Percentiles rank a stretch among this genome's conserved stretches.
These are phyloP conservation scores for Agonum fuliginosum DNA, from an alignment of 2,888 invertebrate species.

Conservation along the genomic window DNA sequence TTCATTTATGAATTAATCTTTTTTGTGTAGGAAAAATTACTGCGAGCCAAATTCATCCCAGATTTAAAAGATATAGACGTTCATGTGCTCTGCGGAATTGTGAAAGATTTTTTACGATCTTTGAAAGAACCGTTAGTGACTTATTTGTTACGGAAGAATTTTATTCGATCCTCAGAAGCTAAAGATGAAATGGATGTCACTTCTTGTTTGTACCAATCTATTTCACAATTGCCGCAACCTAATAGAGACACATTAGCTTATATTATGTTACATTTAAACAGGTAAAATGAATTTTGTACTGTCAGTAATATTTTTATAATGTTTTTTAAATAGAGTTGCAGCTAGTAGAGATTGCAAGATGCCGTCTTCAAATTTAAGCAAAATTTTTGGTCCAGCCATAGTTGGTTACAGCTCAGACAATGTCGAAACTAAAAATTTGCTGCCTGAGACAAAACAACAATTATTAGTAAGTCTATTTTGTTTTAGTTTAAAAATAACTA, in stretches of 20 bases:
- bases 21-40: constrained; percentile 81
- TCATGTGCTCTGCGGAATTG: constrained; percentile 92
- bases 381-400: constrained; percentile 95
- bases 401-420: constrained; percentile 90
- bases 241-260: constrained; percentile 97
- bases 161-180: constrained; percentile 81
- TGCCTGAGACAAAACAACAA: constrained; percentile 87
- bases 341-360: constrained; percentile 91
- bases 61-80: constrained; percentile 85
- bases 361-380: constrained; percentile 91
- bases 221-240: constrained; percentile 90
- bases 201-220: constrained; percentile 82
- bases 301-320: not conserved
- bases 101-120: constrained; percentile 94
- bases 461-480: constrained; percentile 66
- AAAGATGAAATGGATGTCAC: constrained; percentile 77
- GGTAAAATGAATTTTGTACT: constrained; percentile 70
- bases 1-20: constrained; percentile 37
- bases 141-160: constrained; percentile 86
- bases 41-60: constrained; percentile 90
- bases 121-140: constrained; percentile 94
- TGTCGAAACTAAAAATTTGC: constrained; percentile 82
- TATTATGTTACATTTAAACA: constrained; percentile 88
- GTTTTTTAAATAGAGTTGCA: constrained; percentile 79
- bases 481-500: not conserved